Evolutionary conservation across 2,113 vertebrate genomes (phyloP), one percentile per base, ranked within the genome.

Genomic region (Conger conger): DNA sequence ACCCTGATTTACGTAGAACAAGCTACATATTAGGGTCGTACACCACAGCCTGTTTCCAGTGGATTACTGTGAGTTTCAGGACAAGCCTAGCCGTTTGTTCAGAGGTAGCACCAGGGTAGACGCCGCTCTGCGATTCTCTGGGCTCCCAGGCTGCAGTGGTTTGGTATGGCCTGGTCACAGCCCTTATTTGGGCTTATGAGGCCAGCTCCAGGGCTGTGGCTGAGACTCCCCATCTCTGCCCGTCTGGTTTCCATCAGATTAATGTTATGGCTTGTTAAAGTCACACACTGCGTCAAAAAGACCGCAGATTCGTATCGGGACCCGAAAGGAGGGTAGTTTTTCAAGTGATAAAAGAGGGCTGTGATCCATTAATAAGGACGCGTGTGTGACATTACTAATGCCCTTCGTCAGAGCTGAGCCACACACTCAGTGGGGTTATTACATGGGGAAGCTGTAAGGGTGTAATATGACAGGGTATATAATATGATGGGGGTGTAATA

Each of bases 201-300:
- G 81, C 84, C 85, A 77, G 80, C 81, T 83, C 60, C 35, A 84
- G 83, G 83, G 76, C 68, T 45, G 37, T 54, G 20, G 81, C 77
- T 85, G 57, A 63, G 82, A 35, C 82, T 85, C 80, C 80, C 87
- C 85, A 54, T 90, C 86, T 84, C 50, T 37, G 80, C 79, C 86
- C 87, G 88, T 91, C 88, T 91, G 90, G 90, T 85, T 87, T 88
- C 81, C 84, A 91, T 91, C 88, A 88, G 86, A 85, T 91, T 87
- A 88, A 85, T 84, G 86, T 87, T 89, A 86, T 73, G 35, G 82
- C 79, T 91, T 84, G 85, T 89, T 89, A 89, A 86, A 88, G 82
- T 88, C 85, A 73, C 87, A 85, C 87, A 83, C 84, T 89, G 86
- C 87, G 84, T 88, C 83, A 35, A 77, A 79, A 77, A 87, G 83